Evolutionary conservation across 2,888 invertebrate genomes (phyloP).

Genomic region (Nasonia oneida): DNA sequence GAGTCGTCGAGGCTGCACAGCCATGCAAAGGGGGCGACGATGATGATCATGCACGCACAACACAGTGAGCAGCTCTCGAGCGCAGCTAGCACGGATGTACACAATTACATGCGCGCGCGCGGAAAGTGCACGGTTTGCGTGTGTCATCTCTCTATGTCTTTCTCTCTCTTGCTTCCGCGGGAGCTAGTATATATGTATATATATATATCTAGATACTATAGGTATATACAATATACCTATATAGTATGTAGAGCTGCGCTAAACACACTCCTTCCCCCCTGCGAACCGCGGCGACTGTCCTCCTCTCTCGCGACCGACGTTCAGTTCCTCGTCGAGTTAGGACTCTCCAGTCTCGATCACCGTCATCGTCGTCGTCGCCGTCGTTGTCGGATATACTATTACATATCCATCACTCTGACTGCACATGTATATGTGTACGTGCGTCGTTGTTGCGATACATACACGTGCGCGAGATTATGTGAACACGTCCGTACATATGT

Average conservation of each 20-base stretch:
- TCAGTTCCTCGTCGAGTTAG: too few relatives aligned
- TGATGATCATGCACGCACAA: background rate
- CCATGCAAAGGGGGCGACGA: background rate
- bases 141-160: conserved; percentile 3
- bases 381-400: background rate
- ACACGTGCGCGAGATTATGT: conserved; percentile 55
- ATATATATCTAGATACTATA: background rate
- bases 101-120: conserved; percentile 34
- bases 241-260: background rate
- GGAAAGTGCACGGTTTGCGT: conserved; percentile 46
- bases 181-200: background rate
- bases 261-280: background rate
- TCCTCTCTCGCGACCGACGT: too few relatives aligned
- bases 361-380: background rate
- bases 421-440: background rate
- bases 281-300: background rate
- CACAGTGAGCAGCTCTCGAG: background rate
- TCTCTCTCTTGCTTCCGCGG: background rate
- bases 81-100: conserved; percentile 35
- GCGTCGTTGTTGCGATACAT: conserved; percentile 1
- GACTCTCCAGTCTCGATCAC: too few relatives aligned
- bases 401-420: too few relatives aligned
- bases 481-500: background rate
- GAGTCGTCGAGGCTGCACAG: background rate
- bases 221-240: background rate